Base-by-base conservation (phyloP, 1,140 invertebrate genomes). In the Papilio polytes region DNA sequence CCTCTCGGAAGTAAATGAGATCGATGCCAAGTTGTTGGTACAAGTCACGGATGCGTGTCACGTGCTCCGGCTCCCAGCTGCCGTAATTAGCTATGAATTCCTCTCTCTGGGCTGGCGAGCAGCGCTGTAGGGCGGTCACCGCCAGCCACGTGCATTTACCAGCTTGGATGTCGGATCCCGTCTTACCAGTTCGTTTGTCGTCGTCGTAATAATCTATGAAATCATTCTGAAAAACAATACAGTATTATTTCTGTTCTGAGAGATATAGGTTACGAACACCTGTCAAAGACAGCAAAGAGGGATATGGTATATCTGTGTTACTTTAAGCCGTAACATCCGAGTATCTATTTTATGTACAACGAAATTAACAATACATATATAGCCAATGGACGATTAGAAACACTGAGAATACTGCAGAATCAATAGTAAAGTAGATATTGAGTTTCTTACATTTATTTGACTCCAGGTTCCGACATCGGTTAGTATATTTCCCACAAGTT, bases 61-160 rank as follows among this genome's bases (percentile, higher is more conserved):
- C 96, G 85, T 97, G 97, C 70, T 96, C 96, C 9, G 95, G 94
- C 85, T 98, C 97, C 12, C 96, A 87, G 41, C 94, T 93, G 3
- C 98, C 98, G 92, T 99, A 99, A 90, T 97, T 97, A 83, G 98
- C 96, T 95, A 97, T 95, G 91, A 99, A 96, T 20, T 98, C 94
- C 89, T 97, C 95, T 85, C 96, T 96, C 90, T 99, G 98, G 31
- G 96, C 95, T 0, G 22, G 0, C 96, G 93, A 85, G 96, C 97
- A 51, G 97, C 98, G 81, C 97, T 98, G 97, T 74, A 99, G 94
- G 22, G 99, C 98, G 20, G 98, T 97, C n/a, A 99, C 98, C n/a
- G 98, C 96, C 26, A 99, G 95, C 99, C 99, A 99, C 1, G 98
- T 97, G 93, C 99, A 99, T 96, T 99, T 99, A 41, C 98, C 98